Percentiles rank a stretch among this genome's conserved stretches.
Conservation (phyloP, 2,797 vertebrate species). For the Tragopan temminckii region DNA sequence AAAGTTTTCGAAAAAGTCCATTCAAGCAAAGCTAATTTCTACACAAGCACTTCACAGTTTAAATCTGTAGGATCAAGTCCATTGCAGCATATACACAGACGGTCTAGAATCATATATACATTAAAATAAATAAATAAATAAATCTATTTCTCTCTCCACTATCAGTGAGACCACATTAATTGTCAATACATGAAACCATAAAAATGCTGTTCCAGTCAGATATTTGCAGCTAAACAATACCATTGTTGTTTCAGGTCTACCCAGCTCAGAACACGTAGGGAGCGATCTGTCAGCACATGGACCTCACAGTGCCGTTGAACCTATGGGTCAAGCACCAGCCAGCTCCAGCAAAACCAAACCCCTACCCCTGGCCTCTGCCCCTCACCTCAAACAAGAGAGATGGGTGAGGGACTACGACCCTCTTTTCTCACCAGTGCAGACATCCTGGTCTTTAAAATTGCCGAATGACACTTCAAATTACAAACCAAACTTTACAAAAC, state of each 20-base stretch:
- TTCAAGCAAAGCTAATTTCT: background rate
- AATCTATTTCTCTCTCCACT: background rate
- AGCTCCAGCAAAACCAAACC: background rate
- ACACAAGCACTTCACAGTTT: background rate
- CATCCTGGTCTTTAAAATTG: background rate
- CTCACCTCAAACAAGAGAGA: background rate
- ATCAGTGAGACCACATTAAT: background rate
- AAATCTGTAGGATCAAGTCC: background rate
- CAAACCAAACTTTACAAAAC: background rate
- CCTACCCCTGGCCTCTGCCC: background rate
- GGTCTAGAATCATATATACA: background rate
- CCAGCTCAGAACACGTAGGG: background rate
- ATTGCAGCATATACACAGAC: background rate
- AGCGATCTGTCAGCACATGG: background rate
- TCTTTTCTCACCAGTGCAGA: background rate
- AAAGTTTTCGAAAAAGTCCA: background rate
- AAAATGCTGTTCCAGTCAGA: background rate
- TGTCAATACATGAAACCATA: background rate
- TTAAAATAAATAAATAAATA: background rate
- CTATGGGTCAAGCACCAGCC: background rate
- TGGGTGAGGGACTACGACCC: background rate
- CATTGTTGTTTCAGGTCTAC: background rate
- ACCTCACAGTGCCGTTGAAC: background rate
- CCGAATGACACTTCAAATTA: background rate
- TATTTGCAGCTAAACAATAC: background rate